Evolutionary conservation across 2,113 vertebrate genomes (phyloP).

Genomic region (Muntiacus muntjak): DNA sequence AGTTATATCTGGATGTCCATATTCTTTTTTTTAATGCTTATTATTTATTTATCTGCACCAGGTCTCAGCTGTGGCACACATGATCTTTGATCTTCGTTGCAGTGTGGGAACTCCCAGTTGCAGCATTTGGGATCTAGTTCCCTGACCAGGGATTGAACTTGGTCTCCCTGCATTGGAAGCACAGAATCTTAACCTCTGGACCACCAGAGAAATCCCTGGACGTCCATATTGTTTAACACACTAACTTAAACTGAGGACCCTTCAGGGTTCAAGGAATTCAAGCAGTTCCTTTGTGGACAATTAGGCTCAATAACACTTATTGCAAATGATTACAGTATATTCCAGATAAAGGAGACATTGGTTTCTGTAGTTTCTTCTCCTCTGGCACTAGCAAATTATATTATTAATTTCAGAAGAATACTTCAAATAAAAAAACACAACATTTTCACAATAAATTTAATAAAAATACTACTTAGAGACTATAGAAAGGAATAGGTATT

Average conservation of each 20-base stretch:
- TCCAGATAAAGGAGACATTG: not conserved
- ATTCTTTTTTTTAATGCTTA: not conserved
- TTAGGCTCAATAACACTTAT: not conserved
- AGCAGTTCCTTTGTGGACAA: too few species aligned
- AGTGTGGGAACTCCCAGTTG: not conserved
- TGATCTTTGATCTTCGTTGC: not conserved
- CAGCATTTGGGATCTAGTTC: not conserved
- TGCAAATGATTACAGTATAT: too few species aligned
- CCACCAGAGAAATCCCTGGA: not conserved
- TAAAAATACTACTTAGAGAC: not conserved
- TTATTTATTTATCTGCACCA: not conserved
- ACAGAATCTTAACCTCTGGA: not conserved
- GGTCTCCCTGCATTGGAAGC: not conserved
- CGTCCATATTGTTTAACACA: not conserved
- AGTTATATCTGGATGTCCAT: fast-evolving
- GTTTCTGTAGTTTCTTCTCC: not conserved
- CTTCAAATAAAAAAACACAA: not conserved
- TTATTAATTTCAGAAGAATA: not conserved
- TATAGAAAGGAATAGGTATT: not conserved
- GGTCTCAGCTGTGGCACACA: not conserved
- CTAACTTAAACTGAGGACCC: not conserved
- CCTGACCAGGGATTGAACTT: not conserved
- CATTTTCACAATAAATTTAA: not conserved
- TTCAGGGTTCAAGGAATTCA: not conserved
- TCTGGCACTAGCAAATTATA: not conserved